Base-by-base conservation (phyloP, 2,888 invertebrate genomes). In the Parelbella ahira region DNA sequence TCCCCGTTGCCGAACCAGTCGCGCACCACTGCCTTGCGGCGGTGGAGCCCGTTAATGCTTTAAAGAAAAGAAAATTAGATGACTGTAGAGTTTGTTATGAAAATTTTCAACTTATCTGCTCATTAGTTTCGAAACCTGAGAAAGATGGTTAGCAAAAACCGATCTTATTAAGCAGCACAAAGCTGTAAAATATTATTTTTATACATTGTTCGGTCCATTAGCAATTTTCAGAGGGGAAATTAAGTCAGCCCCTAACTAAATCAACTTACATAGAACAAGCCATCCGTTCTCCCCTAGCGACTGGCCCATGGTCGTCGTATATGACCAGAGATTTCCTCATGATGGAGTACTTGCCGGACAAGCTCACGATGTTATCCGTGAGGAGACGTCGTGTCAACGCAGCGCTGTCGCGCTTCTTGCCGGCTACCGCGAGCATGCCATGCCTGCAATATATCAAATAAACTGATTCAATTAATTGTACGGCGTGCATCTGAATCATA, bases 1-100 rank as follows among this genome's bases (percentile, higher is more conserved):
- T 90, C 89, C 0, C 94, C 94, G 73, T 96, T 96, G 2, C 94
- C 93, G 73, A 94, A 95, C 97, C 97, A 97, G 60, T 96, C 94
- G 57, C 91, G 92, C 0, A 92, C 93, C 1, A 97, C 95, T 0
- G 93, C 95, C 76, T 96, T 96, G 44, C 94, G 90, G 3, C 94
- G 90, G 59, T 92, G 92, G 3, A 93, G 88, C 0, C 93, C 92
- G 37, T 89, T 89, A 49, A 96, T 91, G 41, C 96, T 96, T 63
- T 0, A 18, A 5, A n/a, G 6, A n/a, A n/a, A 29, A 28, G 4
- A 7, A 11, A 6, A 20, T 3, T 20, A 3, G n/a, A n/a, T n/a
- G n/a, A n/a, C n/a, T n/a, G n/a, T n/a, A n/a, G n/a, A n/a, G n/a
- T n/a, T n/a, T n/a, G n/a, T n/a, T n/a, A n/a, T n/a, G n/a, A n/a